These are phyloP conservation scores for Coptodon rendalli DNA, from an alignment of 2,113 vertebrate species.

Conservation along the genomic window DNA sequence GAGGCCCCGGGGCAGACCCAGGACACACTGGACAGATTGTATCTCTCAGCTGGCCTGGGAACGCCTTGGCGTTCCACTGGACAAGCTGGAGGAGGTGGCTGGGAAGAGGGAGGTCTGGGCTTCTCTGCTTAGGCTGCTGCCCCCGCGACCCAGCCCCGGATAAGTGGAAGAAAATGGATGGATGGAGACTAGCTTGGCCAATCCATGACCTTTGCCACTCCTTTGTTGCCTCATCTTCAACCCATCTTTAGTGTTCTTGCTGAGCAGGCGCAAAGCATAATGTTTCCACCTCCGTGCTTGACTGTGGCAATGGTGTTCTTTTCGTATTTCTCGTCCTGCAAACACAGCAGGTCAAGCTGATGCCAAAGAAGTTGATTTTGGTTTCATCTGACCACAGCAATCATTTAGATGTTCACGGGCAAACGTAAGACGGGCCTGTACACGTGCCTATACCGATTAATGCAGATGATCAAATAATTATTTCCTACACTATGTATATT, in stretches of 20 bases:
- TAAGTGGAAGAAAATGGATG: too few species aligned
- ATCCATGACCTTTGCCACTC: not conserved
- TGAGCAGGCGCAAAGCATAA: not conserved
- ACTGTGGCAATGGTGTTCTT: not conserved
- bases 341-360: not conserved
- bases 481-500: not conserved
- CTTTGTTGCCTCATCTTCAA: not conserved
- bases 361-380: not conserved
- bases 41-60: too few species aligned
- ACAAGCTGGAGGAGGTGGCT: too few species aligned
- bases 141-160: too few species aligned
- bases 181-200: not conserved
- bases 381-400: not conserved
- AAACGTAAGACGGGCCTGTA: not conserved
- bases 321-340: not conserved
- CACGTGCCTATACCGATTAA: not conserved
- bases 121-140: too few species aligned
- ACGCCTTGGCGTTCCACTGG: too few species aligned
- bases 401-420: not conserved
- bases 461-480: not conserved
- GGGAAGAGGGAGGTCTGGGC: too few species aligned
- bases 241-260: not conserved
- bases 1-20: too few species aligned
- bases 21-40: not conserved
- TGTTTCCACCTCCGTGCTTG: not conserved